A percentile compares a stretch with the other conserved stretches of the same genome.
These are phyloP conservation scores for Trachelus stipa DNA, from an alignment of 2,888 invertebrate genomes.

Conservation along the genomic window DNA sequence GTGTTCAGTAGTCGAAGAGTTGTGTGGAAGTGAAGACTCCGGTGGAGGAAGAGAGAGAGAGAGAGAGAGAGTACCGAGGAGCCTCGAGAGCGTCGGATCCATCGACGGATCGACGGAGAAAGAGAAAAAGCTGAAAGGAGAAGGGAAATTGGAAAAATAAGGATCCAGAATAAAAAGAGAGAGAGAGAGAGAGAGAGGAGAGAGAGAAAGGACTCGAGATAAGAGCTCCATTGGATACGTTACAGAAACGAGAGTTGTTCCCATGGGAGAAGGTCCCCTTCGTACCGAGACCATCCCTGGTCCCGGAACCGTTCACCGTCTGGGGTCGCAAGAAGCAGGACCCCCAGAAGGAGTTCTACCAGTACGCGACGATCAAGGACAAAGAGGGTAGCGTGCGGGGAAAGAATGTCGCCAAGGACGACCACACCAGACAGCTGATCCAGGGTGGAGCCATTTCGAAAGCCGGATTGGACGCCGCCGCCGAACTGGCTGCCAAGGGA, in stretches of 20 bases:
- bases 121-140: constrained; percentile 3
- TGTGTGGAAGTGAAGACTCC: constrained; percentile 58
- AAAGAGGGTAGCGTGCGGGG: constrained; percentile 57
- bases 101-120: constrained; percentile 5
- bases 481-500: constrained; percentile 60
- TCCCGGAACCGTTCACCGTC: constrained; percentile 87
- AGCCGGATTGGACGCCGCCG: constrained; percentile 60
- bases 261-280: constrained; percentile 92
- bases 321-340: constrained; percentile 76
- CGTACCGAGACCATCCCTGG: constrained; percentile 87
- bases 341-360: constrained; percentile 61
- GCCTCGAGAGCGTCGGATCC: not conserved
- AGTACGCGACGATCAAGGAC: constrained; percentile 60
- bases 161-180: not conserved
- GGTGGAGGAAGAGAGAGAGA: constrained; percentile 20
- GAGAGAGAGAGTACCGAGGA: constrained; percentile 28
- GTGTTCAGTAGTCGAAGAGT: constrained; percentile 41
- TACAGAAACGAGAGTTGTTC: constrained; percentile 80
- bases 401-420: constrained; percentile 56
- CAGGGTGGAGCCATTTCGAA: constrained; percentile 59
- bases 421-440: constrained; percentile 59
- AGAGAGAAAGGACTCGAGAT: constrained; percentile 11
- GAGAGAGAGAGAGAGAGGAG: not conserved
- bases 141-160: constrained; percentile 1
- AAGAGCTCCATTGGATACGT: constrained; percentile 53